Percentiles rank a stretch among this genome's conserved stretches.
phyloP scores from a whole-genome alignment of 2,113 vertebrate species.

The Oncorhynchus mykiss region DNA sequence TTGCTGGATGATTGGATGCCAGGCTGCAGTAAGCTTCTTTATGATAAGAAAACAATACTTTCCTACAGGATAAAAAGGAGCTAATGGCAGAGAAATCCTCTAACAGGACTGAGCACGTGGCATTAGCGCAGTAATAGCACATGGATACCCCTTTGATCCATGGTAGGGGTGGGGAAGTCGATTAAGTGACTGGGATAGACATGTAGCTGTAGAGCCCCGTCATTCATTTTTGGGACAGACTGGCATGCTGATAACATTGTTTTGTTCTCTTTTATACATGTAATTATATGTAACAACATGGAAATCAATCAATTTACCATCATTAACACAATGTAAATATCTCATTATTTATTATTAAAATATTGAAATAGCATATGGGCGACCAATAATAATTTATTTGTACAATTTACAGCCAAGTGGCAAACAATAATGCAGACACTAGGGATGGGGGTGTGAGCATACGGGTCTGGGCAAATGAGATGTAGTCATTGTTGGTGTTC shows the following conservation, averaged over 20 bases:
- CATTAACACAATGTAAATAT: too few species aligned
- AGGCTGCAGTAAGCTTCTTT: slow-evolving; percentile 41
- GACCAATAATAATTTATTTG: too few species aligned
- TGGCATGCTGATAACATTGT: background rate
- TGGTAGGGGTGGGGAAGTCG: slow-evolving; percentile 44
- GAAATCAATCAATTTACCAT: too few species aligned
- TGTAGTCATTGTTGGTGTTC: too few species aligned
- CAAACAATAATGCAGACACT: too few species aligned
- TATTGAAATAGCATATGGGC: too few species aligned
- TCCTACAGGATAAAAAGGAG: slow-evolving; percentile 45
- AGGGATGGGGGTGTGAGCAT: too few species aligned
- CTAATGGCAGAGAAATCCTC: background rate
- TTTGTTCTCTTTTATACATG: background rate
- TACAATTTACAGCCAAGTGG: too few species aligned
- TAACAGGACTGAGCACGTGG: slow-evolving; percentile 45
- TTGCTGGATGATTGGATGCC: slow-evolving; percentile 32
- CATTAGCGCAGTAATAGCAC: slow-evolving; percentile 60
- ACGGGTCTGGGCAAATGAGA: too few species aligned
- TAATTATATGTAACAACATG: too few species aligned
- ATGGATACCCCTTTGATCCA: slow-evolving; percentile 60
- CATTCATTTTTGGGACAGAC: slow-evolving; percentile 22
- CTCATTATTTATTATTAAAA: too few species aligned
- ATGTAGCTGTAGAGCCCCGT: too few species aligned
- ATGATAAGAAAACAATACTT: slow-evolving; percentile 48
- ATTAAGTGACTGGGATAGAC: slow-evolving; percentile 58